phyloP scores from a whole-genome alignment of 2,113 vertebrate genomes.

The Cheilinus undulatus region DNA sequence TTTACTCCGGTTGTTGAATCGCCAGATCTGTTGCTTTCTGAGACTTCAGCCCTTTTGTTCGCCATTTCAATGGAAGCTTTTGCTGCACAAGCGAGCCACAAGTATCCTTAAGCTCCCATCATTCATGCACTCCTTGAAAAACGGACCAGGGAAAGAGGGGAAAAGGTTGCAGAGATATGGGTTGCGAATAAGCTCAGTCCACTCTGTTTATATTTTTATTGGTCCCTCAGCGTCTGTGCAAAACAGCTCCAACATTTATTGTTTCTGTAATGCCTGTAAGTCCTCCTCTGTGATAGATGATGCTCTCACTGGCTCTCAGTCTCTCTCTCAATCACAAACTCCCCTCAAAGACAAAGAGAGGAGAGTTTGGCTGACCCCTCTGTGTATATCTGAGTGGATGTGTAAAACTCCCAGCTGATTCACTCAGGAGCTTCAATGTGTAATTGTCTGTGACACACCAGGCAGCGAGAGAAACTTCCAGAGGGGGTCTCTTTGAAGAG shows the following conservation, averaged over 20 bases:
- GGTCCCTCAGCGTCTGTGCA: slow-evolving; percentile 71
- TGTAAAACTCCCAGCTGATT: slow-evolving; percentile 49
- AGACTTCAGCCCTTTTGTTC: neutral
- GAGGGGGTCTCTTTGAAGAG: slow-evolving; percentile 68
- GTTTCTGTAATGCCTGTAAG: slow-evolving; percentile 56
- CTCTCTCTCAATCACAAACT: slow-evolving; percentile 61
- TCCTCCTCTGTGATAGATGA: slow-evolving; percentile 76
- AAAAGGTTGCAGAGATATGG: slow-evolving; percentile 48
- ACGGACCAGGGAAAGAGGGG: neutral
- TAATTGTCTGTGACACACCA: slow-evolving; percentile 51
- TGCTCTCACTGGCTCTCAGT: slow-evolving; percentile 60
- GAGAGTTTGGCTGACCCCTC: slow-evolving; percentile 42
- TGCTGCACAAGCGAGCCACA: slow-evolving; percentile 10
- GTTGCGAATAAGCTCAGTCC: slow-evolving; percentile 31
- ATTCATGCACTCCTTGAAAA: slow-evolving; percentile 12
- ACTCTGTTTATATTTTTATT: slow-evolving; percentile 68
- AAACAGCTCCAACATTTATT: slow-evolving; percentile 61
- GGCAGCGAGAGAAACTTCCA: slow-evolving; percentile 42
- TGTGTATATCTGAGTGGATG: slow-evolving; percentile 13
- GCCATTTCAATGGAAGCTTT: slow-evolving; percentile 21
- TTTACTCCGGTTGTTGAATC: slow-evolving; percentile 25
- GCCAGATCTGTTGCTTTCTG: slow-evolving; percentile 24
- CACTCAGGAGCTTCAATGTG: slow-evolving; percentile 32
- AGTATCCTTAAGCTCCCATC: slow-evolving; percentile 18
- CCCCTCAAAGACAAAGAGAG: slow-evolving; percentile 33